Evolutionary conservation across 2,797 vertebrate species (phyloP), one percentile per base, ranked within the genome.

Genomic region (Characodon lateralis): DNA sequence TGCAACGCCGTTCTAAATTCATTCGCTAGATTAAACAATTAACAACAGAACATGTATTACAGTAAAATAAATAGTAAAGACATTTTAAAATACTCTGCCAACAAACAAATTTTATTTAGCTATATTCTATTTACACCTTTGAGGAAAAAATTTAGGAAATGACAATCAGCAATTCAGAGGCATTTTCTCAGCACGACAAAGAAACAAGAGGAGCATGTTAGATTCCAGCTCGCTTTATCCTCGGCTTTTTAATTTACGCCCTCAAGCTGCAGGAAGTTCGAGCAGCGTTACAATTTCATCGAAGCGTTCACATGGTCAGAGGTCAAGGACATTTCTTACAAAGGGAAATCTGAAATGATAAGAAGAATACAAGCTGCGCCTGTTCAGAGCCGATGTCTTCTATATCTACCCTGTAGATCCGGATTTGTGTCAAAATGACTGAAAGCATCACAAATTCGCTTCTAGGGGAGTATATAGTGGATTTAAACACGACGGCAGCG

Each of bases 331-430:
- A 58, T 72, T 80, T 80, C 63, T 87, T 74, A 82, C 73, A 81
- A 83, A 81, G 81, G 83, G 5, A 73, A 78, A 83, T 83, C 83
- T 83, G 61, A 74, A 79, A 84, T 88, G 87, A 87, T 89, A 76
- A 86, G 73, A 87, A 80, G 83, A 87, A 86, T 83, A 77, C 31
- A 66, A 66, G 71, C 1, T 13, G 43, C 4, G 61, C 78, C 87
- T 93, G 86, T 94, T 87, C 94, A 96, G 96, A 96, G 95, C 93
- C 94, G 93, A 96, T 98, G 98, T 99, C 98, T 97, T 99, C 98
- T 99, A 97, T 99, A 99, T 99, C 97, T 98, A 99, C 98, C 98
- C 98, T 99, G 98, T 99, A 99, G 98, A 99, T 99, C 98, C 98
- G 98, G 98, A 99, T 99, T 99, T 99, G 98, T 99, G 98, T 99